These are phyloP conservation scores for Doris montereyensis DNA, from an alignment of 2,888 invertebrate species.

Conservation along the genomic window DNA sequence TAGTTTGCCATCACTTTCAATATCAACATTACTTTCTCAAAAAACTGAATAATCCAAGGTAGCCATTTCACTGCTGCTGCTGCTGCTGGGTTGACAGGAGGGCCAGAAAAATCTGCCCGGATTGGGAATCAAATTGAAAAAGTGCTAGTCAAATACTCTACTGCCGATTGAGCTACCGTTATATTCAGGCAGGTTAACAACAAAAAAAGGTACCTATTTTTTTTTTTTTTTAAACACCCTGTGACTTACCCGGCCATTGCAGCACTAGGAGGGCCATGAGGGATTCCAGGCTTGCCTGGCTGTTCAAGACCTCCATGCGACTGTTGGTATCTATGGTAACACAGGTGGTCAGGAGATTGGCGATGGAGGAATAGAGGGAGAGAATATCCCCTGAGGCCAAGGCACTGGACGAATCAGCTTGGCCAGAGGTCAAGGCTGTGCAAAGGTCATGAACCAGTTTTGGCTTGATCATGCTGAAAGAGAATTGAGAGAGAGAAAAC, in stretches of 20 bases:
- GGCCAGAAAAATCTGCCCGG: too few species aligned
- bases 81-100: too few species aligned
- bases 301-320: conserved; percentile 56
- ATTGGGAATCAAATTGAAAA: too few species aligned
- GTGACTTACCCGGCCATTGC: conserved; percentile 54
- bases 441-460: conserved; percentile 58
- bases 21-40: too few species aligned
- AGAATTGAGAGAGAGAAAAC: too few species aligned
- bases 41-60: too few species aligned
- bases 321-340: conserved; percentile 56
- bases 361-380: conserved; percentile 57
- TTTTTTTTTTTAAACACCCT: not conserved
- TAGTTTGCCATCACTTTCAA: too few species aligned
- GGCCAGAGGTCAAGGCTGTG: conserved; percentile 53
- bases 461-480: conserved; percentile 62
- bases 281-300: conserved; percentile 56
- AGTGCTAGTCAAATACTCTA: too few species aligned
- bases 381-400: conserved; percentile 64
- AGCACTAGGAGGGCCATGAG: conserved; percentile 61
- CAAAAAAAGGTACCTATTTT: not conserved
- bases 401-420: conserved; percentile 43
- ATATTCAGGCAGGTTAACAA: too few species aligned
- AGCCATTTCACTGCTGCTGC: too few species aligned
- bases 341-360: conserved; percentile 58
- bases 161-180: too few species aligned